Evolutionary conservation across 2,888 invertebrate species (phyloP), one percentile per base, ranked within the genome.

Genomic region (Timema podura): DNA sequence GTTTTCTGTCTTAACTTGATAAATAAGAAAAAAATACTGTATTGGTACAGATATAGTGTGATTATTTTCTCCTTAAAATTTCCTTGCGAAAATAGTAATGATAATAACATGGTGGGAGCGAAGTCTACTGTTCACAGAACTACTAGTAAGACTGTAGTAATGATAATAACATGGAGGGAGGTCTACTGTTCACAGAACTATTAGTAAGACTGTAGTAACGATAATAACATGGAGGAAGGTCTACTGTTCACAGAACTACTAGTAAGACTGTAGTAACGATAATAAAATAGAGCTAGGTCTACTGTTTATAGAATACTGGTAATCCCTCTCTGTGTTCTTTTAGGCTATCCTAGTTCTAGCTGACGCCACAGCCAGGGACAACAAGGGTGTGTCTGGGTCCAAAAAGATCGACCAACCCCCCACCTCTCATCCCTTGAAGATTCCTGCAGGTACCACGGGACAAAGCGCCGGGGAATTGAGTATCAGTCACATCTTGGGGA

Each of bases 401-500:
- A 87, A 85, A 13, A 84, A 80, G 75, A 83, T 79, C 71, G 83
- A 79, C 71, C 83, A 77, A 73, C 82, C 13, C 48, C 78, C 74
- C 80, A 78, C 76, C 82, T 74, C 75, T 46, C 73, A 75, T 30
- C 75, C 75, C 5, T 74, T 73, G 11, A 9, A 45, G 54, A n/a
- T 48, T 2, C 10, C 49, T 10, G 67, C 49, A 10, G 66, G 69
- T 75, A 72, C 72, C 74, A 65, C 75, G 73, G 65, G 73, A 65
- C 74, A 74, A 71, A 75, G 48, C 66, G 72, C 15, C 73, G 74
- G 71, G 71, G 95, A 95, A 81, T 83, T 95, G 44, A 95, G 87
- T 73, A 87, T 90, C 69, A 88, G 93, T 72, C 95, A 95, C 79
- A 95, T 96, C 77, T 83, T 96, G 54, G 95, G 95, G 57, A 95